phyloP scores from a whole-genome alignment of 30 jellyfish, hydroid and myxozoan genomes.

The Chrysaora quinquecirrha region DNA sequence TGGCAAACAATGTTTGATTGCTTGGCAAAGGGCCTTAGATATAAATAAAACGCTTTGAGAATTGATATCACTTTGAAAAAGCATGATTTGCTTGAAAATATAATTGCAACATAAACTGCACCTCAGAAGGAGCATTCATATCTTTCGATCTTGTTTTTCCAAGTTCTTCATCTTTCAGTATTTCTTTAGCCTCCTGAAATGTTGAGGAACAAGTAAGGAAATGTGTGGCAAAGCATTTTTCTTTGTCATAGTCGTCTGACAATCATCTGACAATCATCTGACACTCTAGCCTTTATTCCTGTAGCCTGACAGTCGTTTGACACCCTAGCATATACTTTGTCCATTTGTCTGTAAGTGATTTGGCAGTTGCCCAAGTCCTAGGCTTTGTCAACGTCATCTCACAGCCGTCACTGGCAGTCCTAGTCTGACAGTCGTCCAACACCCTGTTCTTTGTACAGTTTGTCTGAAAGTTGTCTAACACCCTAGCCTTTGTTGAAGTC shows the following conservation, averaged over 20 bases:
- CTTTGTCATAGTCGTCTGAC: not conserved
- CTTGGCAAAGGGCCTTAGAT: too few relatives aligned
- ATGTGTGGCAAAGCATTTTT: too few relatives aligned
- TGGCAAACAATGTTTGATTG: too few relatives aligned
- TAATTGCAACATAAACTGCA: too few relatives aligned
- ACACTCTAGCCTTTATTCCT: not conserved
- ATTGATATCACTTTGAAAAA: too few relatives aligned
- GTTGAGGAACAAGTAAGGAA: not conserved
- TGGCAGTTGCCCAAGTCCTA: not conserved
- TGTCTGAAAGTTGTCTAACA: too few relatives aligned
- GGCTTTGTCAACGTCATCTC: not conserved
- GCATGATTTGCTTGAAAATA: too few relatives aligned
- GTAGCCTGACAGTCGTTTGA: not conserved
- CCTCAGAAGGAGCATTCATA: not conserved
- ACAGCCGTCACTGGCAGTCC: too few relatives aligned
- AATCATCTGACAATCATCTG: not conserved
- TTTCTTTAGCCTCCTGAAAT: slow-evolving; percentile 27
- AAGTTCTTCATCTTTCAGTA: slow-evolving; percentile 20
- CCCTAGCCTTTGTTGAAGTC: too few relatives aligned
- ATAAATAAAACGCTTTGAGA: too few relatives aligned
- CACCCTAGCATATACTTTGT: not conserved
- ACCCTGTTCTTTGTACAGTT: too few relatives aligned
- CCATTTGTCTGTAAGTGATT: not conserved
- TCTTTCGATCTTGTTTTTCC: slow-evolving; percentile 29
- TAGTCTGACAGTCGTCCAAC: too few relatives aligned